Evolutionary conservation across 2,888 invertebrate genomes (phyloP), one percentile per base, ranked within the genome.

Genomic region (Drosophila leonis): DNA sequence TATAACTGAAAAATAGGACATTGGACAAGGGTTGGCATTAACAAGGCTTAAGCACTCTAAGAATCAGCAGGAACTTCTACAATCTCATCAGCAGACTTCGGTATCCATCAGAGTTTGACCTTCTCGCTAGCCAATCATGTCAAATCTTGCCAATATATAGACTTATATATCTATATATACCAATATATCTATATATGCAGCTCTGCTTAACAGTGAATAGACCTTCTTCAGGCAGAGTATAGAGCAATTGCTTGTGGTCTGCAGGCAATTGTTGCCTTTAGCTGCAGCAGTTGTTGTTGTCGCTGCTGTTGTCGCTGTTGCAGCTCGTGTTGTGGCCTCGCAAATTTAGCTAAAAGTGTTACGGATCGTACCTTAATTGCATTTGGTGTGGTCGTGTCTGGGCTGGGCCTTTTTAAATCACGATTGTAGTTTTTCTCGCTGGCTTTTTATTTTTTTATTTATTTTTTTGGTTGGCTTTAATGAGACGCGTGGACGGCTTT

Each of bases 291-390:
- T 39, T 39, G 42, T 12, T 24, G 42, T 12, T 42, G 42, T 13
- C 10, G 41, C 4, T 10, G 39, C 24, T 48, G 29, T 48, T 41
- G 59, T 44, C 51, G 52, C 15, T 54, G 37, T 7, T 44, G 35
- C 39, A 61, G 64, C 24, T 67, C 54, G 20, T 65, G 41, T 15
- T 60, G 33, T 42, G 65, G 68, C 54, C 65, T 68, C 64, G 59
- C 73, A 46, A 75, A 72, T 83, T 78, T 86, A 82, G 82, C 57
- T 78, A 83, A 82, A 84, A 78, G 55, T 72, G 76, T 68, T 66
- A 67, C 60, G 56, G 74, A 62, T 54, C 63, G 78, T 56, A 73
- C 74, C 73, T 83, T 75, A 86, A 86, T 79, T 83, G 80, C 72
- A 65, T 75, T 86, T 79, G 8, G 31, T 65, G 64, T 65, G 61